Evolutionary conservation across 2,797 vertebrate species (phyloP), one percentile per base, ranked within the genome.

Genomic region (Novumbra hubbsi): DNA sequence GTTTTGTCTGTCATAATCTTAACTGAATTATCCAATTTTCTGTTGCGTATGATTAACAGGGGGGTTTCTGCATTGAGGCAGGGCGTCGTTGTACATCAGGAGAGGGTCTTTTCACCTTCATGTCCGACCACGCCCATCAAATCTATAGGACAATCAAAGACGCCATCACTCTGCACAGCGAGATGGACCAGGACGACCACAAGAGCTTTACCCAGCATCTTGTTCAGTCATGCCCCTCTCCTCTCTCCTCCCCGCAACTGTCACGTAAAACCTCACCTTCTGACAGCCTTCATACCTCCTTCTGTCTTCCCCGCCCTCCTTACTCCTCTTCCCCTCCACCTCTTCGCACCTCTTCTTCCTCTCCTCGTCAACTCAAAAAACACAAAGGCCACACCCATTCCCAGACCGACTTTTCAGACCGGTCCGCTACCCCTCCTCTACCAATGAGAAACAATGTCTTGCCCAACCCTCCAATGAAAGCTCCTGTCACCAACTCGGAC

Each of bases 41-140:
- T 72, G 12, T 57, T 41, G 70, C 85, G 30, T 85, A 11, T 60
- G 4, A 67, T 73, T 84, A 81, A 0, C 89, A 97, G 96, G 92
- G 83, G 0, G 80, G 93, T 27, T 94, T 98, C 85, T 93, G 92
- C 81, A 94, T 97, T 0, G 95, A 97, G 84, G 96, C 95, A 0
- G 95, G 96, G 50, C 94, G 94, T 12, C 94, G 94, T 73, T 96
- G 95, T n/a, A 88, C 94, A 57, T 96, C 96, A 0, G 96, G 97
- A 0, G 93, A 95, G 73, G 96, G 96, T 41, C 68, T 93, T 63
- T 98, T 97, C 71, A 92, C 89, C 81, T 96, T 97, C 89, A 87
- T 92, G 85, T 94, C 94, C 52, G 82, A 75, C 0, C 80, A 90
- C 0, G 94, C 92, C 2, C 62, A 32, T 0, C 88, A 95, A 76